These are phyloP conservation scores for Sialia sialis DNA, from an alignment of 2,113 vertebrate genomes.

Conservation along the genomic window DNA sequence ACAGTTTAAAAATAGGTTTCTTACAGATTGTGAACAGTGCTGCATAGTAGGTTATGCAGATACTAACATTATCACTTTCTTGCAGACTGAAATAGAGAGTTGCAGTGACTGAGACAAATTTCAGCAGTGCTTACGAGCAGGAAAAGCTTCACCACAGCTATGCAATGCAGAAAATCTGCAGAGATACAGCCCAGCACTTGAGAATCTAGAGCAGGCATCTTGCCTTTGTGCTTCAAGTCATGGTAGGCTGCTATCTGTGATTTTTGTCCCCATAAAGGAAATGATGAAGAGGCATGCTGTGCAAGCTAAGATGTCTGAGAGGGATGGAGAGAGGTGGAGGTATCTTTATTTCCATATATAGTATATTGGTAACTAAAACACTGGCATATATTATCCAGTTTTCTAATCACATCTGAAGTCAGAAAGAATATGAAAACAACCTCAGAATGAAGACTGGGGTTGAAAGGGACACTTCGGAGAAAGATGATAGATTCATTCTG, in stretches of 20 bases:
- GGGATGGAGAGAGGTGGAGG: not conserved
- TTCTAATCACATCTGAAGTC: conserved; percentile 47
- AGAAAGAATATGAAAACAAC: not conserved
- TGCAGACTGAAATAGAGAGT: not conserved
- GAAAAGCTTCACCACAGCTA: conserved; percentile 19
- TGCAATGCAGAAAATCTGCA: not conserved
- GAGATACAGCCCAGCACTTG: not conserved
- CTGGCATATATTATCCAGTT: not conserved
- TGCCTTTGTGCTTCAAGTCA: not conserved
- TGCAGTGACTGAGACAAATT: not conserved
- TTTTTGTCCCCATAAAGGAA: conserved; percentile 7
- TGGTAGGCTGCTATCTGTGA: not conserved
- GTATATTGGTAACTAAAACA: not conserved
- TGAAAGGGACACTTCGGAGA: not conserved
- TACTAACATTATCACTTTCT: not conserved
- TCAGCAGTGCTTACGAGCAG: not conserved
- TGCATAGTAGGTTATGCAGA: not conserved
- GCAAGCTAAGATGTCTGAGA: not conserved
- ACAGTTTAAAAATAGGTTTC: not conserved
- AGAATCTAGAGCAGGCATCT: not conserved
- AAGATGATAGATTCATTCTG: not conserved
- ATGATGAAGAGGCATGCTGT: not conserved
- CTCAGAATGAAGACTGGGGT: conserved; percentile 15
- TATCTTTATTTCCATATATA: conserved; percentile 41
- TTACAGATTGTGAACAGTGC: not conserved